Percentiles rank a stretch among this genome's conserved stretches.
These are phyloP conservation scores for Tetraneura akinire DNA, from an alignment of 1,140 invertebrate species.

Conservation along the genomic window DNA sequence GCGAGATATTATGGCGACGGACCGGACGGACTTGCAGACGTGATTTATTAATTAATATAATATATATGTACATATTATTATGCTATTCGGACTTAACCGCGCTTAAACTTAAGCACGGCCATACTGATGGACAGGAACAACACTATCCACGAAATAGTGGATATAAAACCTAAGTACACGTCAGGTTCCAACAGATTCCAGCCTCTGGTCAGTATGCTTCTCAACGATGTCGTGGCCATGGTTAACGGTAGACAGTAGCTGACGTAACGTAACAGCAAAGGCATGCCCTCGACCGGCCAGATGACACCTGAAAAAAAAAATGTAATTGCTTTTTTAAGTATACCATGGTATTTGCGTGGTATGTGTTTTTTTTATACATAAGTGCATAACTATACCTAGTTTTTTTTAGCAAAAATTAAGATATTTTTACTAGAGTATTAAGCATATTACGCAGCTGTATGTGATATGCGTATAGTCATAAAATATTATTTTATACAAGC, in stretches of 20 bases:
- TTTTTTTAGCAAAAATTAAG: too few species aligned
- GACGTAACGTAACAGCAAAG: slow-evolving; percentile 73
- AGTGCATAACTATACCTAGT: too few species aligned
- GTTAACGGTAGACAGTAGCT: slow-evolving; percentile 84
- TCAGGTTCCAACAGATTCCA: slow-evolving; percentile 76
- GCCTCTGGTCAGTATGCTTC: slow-evolving; percentile 83
- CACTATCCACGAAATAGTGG: slow-evolving; percentile 81
- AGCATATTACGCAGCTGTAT: too few species aligned
- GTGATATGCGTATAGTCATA: too few species aligned
- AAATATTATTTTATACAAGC: too few species aligned
- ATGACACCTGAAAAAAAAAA: too few species aligned
- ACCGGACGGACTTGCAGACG: background rate
- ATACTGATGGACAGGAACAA: slow-evolving; percentile 79
- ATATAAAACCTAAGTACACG: slow-evolving; percentile 85
- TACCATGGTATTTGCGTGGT: too few species aligned
- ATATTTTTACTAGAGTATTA: too few species aligned
- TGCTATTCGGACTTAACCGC: slow-evolving; percentile 65
- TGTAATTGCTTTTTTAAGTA: too few species aligned
- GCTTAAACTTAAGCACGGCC: slow-evolving; percentile 79
- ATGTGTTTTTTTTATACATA: too few species aligned
- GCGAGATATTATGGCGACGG: background rate
- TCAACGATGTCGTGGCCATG: slow-evolving; percentile 87
- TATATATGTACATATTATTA: too few species aligned
- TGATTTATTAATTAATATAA: too few species aligned
- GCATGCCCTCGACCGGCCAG: slow-evolving; percentile 78